A percentile compares a stretch with the other conserved stretches of the same genome.
Evolutionary conservation across 1,140 invertebrate species (phyloP).

Genomic region (Watersipora subatra): DNA sequence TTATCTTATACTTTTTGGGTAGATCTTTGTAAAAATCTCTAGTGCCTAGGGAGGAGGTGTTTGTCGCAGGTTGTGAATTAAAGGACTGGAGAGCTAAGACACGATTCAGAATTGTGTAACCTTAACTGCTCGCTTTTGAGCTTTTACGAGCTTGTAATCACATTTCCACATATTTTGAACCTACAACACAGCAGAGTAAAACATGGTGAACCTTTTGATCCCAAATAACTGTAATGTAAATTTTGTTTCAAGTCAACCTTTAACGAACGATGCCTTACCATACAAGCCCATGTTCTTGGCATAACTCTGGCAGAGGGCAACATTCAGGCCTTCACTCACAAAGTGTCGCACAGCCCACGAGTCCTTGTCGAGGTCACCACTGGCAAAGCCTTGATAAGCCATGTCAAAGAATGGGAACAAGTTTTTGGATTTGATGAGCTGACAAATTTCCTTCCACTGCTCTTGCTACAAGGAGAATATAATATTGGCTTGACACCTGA

Average conservation of each 20-base stretch:
- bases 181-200: no score
- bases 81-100: not conserved
- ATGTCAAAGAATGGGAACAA: conserved; percentile 97
- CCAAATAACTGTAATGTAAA: not conserved
- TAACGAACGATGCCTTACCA: conserved; percentile 42
- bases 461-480: conserved; percentile 45
- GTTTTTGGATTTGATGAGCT: conserved; percentile 61
- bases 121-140: not conserved
- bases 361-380: conserved; percentile 72
- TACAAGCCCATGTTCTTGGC: conserved; percentile 98
- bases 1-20: no score
- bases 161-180: no score
- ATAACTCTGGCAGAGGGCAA: conserved; percentile 84
- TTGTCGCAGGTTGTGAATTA: no score
- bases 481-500: not conserved
- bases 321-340: conserved; percentile 77
- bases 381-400: conserved; percentile 93
- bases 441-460: conserved; percentile 73
- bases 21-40: no score
- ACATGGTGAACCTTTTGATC: not conserved
- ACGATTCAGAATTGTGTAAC: not conserved
- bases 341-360: conserved; percentile 79
- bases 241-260: not conserved
- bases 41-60: no score
- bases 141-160: no score